Conservation (phyloP, 2,113 vertebrate species). For the Hemibagrus wyckioides region DNA sequence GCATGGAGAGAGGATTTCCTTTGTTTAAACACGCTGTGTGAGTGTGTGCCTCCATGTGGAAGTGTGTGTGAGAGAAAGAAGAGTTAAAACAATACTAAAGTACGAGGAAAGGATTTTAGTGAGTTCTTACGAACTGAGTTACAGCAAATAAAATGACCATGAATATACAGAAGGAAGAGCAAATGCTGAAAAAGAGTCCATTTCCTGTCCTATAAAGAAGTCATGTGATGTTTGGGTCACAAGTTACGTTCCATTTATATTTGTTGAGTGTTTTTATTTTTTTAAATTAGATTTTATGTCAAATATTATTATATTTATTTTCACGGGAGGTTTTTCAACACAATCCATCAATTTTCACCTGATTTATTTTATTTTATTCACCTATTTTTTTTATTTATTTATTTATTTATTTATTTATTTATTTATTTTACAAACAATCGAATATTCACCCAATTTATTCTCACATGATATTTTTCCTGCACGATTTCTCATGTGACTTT, state of each 20-base stretch:
- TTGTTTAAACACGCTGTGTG: slow-evolving; percentile 65
- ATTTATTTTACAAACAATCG: neutral
- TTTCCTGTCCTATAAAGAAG: neutral
- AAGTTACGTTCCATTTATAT: neutral
- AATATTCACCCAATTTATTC: neutral
- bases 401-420: neutral
- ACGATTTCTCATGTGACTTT: neutral
- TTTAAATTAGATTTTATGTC: no score
- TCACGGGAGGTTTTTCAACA: neutral
- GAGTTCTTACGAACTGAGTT: neutral
- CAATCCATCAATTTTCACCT: neutral
- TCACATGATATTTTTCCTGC: neutral
- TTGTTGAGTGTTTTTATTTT: neutral
- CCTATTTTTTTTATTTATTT: neutral
- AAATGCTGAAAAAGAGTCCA: neutral
- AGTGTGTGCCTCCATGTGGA: slow-evolving; percentile 23
- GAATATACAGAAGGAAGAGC: neutral
- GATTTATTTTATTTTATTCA: neutral
- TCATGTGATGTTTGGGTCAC: neutral
- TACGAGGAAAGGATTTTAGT: slow-evolving; percentile 6
- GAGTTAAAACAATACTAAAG: slow-evolving; percentile 20
- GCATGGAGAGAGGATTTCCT: slow-evolving; percentile 75
- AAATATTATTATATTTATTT: neutral
- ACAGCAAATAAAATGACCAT: neutral
- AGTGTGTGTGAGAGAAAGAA: slow-evolving; percentile 1